Base-by-base conservation (phyloP, 2,113 vertebrate genomes). In the Oreotragus oreotragus region DNA sequence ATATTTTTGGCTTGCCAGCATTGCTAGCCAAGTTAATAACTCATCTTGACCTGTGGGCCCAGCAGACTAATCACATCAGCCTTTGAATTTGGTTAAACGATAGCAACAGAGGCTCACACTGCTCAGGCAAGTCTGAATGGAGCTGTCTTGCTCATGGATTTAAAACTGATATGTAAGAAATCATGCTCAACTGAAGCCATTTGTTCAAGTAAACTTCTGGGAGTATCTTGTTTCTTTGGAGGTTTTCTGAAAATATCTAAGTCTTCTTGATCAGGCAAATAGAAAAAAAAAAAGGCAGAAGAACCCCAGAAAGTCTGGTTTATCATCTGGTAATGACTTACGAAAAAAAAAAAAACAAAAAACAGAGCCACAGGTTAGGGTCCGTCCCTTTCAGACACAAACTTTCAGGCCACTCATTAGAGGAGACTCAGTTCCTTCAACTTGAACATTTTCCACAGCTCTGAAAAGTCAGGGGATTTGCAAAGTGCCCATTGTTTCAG, bases 121-220 rank as follows among this genome's bases (percentile, higher is more conserved):
- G 96, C 90, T 98, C 28, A 33, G 79, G 51, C 90, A 79, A 64
- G 58, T 97, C 98, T 76, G 93, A 86, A 91, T 96, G 85, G 91
- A 96, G 53, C 64, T 97, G 88, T 90, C 73, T 84, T 92, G 39
- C 84, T 98, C 66, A 89, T 97, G 96, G 64, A 96, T 98, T 98
- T 84, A 97, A 98, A 98, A 97, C n/a, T 94, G 81, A 77, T 86
- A 88, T 98, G 94, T 98, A 96, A 95, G 92, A 97, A 97, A 97
- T 97, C 53, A 23, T 66, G 96, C 94, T 97, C 95, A 98, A 91
- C 17, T 60, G 91, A 98, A 98, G 94, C 25, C 17, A 95, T 98
- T 96, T 95, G 27, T 51, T 97, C 58, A 14, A 96, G 53, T 97
- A 98, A 98, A 98, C 91, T 96, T 16, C 95, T 86, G 64, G 90